These are phyloP conservation scores for Drosophila lacicola DNA, from an alignment of 2,888 invertebrate species.

Conservation along the genomic window DNA sequence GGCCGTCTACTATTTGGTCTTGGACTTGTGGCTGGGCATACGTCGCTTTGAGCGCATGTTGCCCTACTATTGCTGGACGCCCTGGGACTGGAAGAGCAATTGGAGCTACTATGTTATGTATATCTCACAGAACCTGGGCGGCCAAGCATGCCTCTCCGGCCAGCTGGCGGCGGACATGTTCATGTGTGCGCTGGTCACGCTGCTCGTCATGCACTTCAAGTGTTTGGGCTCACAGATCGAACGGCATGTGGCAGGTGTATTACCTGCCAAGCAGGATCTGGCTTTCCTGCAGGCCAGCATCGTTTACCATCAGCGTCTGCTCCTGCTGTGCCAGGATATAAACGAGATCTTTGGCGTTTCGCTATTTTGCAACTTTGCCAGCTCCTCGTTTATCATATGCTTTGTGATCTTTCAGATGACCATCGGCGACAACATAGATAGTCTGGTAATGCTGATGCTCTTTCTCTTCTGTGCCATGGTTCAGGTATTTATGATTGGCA, in stretches of 20 bases:
- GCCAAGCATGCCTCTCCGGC: conserved; percentile 71
- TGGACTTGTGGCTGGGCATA: conserved; percentile 58
- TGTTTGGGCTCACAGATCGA: conserved; percentile 62
- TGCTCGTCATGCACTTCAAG: conserved; percentile 83
- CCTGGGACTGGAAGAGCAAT: conserved; percentile 74
- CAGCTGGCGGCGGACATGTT: conserved; percentile 80
- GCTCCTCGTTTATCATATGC: conserved; percentile 81
- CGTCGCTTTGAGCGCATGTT: conserved; percentile 57
- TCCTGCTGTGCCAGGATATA: conserved; percentile 53
- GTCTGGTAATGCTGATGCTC: conserved; percentile 69
- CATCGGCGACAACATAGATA: conserved; percentile 68
- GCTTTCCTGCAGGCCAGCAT: conserved; percentile 57
- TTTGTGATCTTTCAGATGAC: conserved; percentile 82
- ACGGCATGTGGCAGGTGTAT: conserved; percentile 44
- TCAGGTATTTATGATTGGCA: conserved; percentile 79
- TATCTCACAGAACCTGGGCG: conserved; percentile 69
- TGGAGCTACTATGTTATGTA: conserved; percentile 73
- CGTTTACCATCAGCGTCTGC: conserved; percentile 67
- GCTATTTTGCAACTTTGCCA: conserved; percentile 76
- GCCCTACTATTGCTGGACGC: conserved; percentile 76
- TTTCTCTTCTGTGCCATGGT: conserved; percentile 78
- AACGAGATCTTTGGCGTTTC: conserved; percentile 80
- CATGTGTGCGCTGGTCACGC: conserved; percentile 74
- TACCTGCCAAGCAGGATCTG: conserved; percentile 37
- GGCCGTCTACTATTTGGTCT: conserved; percentile 67